Evolutionary conservation across 2,797 vertebrate genomes (phyloP), one percentile per base, ranked within the genome.

Genomic region (Arremon brunneinucha): DNA sequence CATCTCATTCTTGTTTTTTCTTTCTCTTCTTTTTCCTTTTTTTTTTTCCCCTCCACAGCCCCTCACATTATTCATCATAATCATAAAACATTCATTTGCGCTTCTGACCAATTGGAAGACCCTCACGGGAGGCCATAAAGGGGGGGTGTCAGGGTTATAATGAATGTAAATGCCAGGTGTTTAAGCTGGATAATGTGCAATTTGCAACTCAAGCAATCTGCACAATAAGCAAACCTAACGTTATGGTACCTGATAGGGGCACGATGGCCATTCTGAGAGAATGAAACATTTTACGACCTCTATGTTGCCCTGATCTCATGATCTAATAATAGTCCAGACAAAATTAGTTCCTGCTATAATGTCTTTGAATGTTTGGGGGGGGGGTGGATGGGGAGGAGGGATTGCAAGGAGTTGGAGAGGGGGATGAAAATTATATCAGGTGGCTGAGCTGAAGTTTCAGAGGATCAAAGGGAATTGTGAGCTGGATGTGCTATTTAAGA

Each of bases 131-230:
- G 89, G 69, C 94, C 85, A 88, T 97, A 96, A 97, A 97, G 92
- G 83, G 96, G 94, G 96, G 97, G 87, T 86, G 81, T 95, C 91
- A 88, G 94, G 90, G 91, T 97, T 96, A 96, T 96, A 96, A 94
- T 87, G 97, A 97, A 96, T 97, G 95, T 96, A 97, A 98, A 97
- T 97, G 97, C 96, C 98, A 96, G 97, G 96, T 93, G 96, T 96
- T 97, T 97, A 96, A 97, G 94, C 95, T 75, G 92, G 95, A 90
- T 94, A 95, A 96, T 94, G 92, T 95, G 94, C 97, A 97, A 97
- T 97, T 97, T 97, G 96, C 97, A 97, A 97, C 97, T 97, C 96
- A 96, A 96, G 96, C 97, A 97, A 98, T 98, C 96, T 97, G 97
- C 94, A 89, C 90, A 94, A 95, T 96, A 96, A 97, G 97, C 97